Base-by-base conservation (phyloP, 2,113 vertebrate genomes). In the Notarius quadriscutis region DNA sequence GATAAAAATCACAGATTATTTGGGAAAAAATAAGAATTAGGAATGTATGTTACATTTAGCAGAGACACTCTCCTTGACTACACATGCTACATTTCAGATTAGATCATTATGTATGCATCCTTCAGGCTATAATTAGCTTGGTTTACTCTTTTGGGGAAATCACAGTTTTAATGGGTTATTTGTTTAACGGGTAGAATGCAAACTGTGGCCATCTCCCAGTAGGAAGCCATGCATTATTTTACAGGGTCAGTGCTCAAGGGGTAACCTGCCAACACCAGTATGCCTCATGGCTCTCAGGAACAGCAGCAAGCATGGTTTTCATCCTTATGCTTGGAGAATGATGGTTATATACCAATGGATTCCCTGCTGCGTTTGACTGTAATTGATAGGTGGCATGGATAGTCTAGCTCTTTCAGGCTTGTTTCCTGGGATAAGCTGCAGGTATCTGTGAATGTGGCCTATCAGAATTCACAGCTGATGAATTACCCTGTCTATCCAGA, bases 381-480 rank as follows among this genome's bases (percentile, higher is more conserved):
- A 85, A 90, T 83, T 80, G 89, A 91, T 89, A 86, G 79, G 60
- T 62, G 83, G 65, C 67, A 69, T 25, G 20, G 41, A 57, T 12
- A 74, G 85, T 71, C 80, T 51, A 51, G 71, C 53, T 83, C 72
- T 67, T 55, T 80, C 57, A 60, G 77, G 67, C 55, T 58, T 63
- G 57, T 81, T 63, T 84, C 12, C 53, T 83, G 60, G 74, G 81
- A 88, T 88, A 86, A 84, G 81, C 81, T 74, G 17, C 81, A 84
- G 82, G 82, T 88, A 88, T 85, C 77, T 58, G 63, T 27, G 69
- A 69, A 79, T 62, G 89, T 90, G 90, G n/a, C 85, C 79, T 86
- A 48, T 89, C 84, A 86, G 87, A 81, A 84, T 53, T 69, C 53
- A 30, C 58, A 41, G 17, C 79, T 94, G 93, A 94, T 93, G 87